Evolutionary conservation across 2,113 vertebrate genomes (phyloP).

Genomic region (Lethenteron reissneri): DNA sequence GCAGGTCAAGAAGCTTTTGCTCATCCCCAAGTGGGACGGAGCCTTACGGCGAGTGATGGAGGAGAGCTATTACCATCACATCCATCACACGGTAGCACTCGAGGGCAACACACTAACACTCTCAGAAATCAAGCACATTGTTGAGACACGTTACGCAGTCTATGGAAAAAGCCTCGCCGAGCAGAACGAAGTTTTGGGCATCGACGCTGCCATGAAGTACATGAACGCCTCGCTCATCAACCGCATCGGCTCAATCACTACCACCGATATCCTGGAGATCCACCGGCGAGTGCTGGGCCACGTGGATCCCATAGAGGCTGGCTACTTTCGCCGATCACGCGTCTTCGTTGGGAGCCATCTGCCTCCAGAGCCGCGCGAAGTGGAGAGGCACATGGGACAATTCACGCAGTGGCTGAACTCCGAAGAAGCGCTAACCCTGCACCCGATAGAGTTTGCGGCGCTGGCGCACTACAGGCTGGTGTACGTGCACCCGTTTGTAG

Average conservation of each 20-base stretch:
- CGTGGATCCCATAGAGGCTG: constrained; percentile 65
- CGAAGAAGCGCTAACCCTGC: constrained; percentile 56
- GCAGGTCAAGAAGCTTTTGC: constrained; percentile 45
- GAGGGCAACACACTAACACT: constrained; percentile 88
- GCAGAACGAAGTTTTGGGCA: constrained; percentile 82
- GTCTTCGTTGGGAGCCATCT: constrained; percentile 90
- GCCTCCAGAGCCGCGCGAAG: constrained; percentile 57
- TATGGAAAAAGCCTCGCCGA: constrained; percentile 73
- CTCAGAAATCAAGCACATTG: constrained; percentile 78
- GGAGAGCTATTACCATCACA: constrained; percentile 92
- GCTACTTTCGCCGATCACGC: constrained; percentile 34
- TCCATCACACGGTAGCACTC: constrained; percentile 92
- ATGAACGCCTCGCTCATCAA: constrained; percentile 63
- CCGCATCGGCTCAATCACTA: constrained; percentile 35
- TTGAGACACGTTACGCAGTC: constrained; percentile 74
- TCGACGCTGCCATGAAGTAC: constrained; percentile 74
- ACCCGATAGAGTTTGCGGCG: constrained; percentile 74
- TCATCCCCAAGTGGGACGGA: constrained; percentile 74
- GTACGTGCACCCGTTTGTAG: constrained; percentile 77
- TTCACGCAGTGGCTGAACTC: constrained; percentile 83
- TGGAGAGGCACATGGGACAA: constrained; percentile 64
- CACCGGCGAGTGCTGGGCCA: constrained; percentile 75
- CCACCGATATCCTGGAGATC: constrained; percentile 52
- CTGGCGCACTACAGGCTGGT: constrained; percentile 86
- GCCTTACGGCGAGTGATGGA: constrained; percentile 74